Evolutionary conservation across 1,140 invertebrate species (phyloP).

Genomic region (Hylaeus anthracinus): DNA sequence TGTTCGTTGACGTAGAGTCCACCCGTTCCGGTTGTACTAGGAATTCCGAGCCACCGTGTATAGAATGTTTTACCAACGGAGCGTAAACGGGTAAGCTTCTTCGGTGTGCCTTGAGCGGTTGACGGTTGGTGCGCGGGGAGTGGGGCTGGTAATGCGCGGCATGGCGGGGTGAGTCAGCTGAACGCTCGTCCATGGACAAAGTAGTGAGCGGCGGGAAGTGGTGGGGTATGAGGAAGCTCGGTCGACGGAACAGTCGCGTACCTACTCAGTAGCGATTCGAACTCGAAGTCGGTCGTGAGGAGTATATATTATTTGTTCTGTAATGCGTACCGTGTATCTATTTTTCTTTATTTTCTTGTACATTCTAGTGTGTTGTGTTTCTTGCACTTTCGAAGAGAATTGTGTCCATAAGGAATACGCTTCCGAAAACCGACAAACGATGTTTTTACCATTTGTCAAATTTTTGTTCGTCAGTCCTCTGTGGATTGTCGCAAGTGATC

Average conservation of each 20-base stretch:
- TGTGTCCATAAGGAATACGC: conserved; percentile 3
- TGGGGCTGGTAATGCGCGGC: conserved; percentile 45
- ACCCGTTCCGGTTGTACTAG: too few relatives aligned
- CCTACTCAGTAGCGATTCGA: conserved; percentile 66
- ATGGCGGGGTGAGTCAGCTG: conserved; percentile 61
- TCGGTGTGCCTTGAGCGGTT: conserved; percentile 15
- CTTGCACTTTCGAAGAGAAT: not conserved
- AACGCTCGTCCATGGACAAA: conserved; percentile 28
- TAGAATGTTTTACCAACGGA: conserved; percentile 20
- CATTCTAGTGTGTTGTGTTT: conserved; percentile 1
- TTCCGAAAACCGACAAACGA: conserved; percentile 34
- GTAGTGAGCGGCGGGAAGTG: too few relatives aligned
- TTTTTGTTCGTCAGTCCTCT: conserved; percentile 25
- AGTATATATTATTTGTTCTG: not conserved
- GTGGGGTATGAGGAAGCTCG: conserved; percentile 41
- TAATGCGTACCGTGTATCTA: not conserved
- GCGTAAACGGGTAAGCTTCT: conserved; percentile 49
- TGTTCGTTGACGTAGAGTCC: too few relatives aligned
- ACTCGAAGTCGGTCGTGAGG: conserved; percentile 67
- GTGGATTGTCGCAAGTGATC: conserved; percentile 39
- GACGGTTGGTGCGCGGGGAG: not conserved
- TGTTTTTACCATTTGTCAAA: conserved; percentile 26
- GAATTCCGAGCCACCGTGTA: too few relatives aligned
- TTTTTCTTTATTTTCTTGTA: conserved; percentile 4
- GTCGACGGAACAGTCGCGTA: conserved; percentile 44